Evolutionary conservation across 2,888 invertebrate species (phyloP).

Genomic region (Falcaria lacertinaria): DNA sequence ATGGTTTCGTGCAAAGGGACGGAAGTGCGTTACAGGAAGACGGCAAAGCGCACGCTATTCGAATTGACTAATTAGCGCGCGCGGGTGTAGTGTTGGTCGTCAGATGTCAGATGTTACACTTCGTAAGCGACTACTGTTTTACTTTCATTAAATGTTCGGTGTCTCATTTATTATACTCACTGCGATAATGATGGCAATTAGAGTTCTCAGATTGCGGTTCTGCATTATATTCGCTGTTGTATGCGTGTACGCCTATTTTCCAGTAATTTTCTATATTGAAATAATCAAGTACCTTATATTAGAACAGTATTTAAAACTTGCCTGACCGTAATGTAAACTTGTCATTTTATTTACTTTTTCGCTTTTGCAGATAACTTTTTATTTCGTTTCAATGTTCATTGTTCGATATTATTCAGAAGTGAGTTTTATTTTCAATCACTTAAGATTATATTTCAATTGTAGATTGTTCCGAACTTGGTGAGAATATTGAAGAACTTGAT

Average conservation of each 20-base stretch:
- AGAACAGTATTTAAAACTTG: constrained; percentile 2
- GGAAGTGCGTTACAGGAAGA: too few relatives aligned
- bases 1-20: too few relatives aligned
- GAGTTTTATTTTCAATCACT: constrained; percentile 10
- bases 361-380: constrained; percentile 42
- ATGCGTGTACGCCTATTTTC: background rate
- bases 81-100: too few relatives aligned
- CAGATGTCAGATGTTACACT: too few relatives aligned
- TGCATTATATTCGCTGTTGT: constrained; percentile 28
- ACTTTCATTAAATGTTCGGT: too few relatives aligned
- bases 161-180: too few relatives aligned
- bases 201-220: constrained; percentile 12
- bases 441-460: constrained; percentile 55
- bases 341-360: constrained; percentile 29
- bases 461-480: constrained; percentile 99
- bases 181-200: too few relatives aligned
- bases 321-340: constrained; percentile 13
- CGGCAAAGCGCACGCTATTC: too few relatives aligned
- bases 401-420: constrained; percentile 17
- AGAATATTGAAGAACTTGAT: constrained; percentile 98
- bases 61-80: too few relatives aligned
- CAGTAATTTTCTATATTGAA: constrained; percentile 1
- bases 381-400: constrained; percentile 36
- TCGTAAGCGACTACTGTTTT: too few relatives aligned
- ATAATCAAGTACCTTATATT: constrained; percentile 2